Evolutionary conservation across 2,113 vertebrate genomes (phyloP).

Genomic region (Upupa epops): DNA sequence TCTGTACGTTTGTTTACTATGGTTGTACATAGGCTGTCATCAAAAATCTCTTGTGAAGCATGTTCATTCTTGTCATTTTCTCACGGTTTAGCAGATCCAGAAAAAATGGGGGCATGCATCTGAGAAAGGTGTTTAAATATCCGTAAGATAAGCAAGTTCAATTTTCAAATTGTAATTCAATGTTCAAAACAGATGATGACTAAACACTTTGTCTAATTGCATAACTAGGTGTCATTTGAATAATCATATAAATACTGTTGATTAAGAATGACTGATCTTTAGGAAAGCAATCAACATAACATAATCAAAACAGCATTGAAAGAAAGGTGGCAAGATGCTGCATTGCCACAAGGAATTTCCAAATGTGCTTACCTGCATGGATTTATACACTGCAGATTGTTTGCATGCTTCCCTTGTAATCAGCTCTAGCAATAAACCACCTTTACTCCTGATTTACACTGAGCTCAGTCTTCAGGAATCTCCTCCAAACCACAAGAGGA

Average conservation of each 20-base stretch:
- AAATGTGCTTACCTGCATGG: neutral
- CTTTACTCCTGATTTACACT: neutral
- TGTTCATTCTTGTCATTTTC: neutral
- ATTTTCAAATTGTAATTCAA: conserved; percentile 31
- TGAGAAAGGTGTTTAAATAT: conserved; percentile 1
- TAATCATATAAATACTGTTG: conserved; percentile 66
- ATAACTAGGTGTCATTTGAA: conserved; percentile 61
- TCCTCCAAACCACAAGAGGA: neutral
- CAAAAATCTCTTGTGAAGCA: neutral
- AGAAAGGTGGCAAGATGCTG: neutral
- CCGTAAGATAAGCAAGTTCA: neutral
- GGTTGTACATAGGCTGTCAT: neutral
- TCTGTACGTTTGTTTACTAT: neutral
- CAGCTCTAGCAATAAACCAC: neutral
- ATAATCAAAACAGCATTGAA: conserved; percentile 13
- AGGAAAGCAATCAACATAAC: conserved; percentile 43
- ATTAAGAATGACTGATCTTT: conserved; percentile 60
- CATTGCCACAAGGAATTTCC: neutral
- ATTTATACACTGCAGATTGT: conserved; percentile 9
- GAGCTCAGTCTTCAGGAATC: neutral
- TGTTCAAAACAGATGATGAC: conserved; percentile 49
- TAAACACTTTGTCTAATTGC: conserved; percentile 60
- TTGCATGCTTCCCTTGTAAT: neutral
- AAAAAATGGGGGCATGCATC: neutral
- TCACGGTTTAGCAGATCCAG: neutral